Evolutionary conservation across 1,140 invertebrate genomes (phyloP).

Genomic region (Oedothorax gibbosus): DNA sequence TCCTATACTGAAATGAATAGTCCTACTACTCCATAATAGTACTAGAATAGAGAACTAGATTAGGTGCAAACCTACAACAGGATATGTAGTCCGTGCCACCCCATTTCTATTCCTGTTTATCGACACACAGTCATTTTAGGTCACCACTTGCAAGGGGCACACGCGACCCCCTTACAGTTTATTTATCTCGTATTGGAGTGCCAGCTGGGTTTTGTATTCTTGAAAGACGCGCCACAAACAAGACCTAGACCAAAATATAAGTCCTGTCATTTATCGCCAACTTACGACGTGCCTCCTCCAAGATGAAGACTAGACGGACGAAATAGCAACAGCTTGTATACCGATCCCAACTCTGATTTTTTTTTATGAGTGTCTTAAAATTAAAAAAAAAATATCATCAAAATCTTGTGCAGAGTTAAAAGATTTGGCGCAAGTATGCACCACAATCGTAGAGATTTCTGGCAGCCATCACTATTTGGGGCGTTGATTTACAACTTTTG

Average conservation of each 20-base stretch:
- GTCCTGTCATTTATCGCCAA: not conserved
- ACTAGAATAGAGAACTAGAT: too few relatives aligned
- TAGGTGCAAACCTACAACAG: not conserved
- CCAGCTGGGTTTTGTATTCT: slow-evolving; percentile 28
- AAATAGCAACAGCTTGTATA: too few relatives aligned
- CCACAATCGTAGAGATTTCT: too few relatives aligned
- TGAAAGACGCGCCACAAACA: not conserved
- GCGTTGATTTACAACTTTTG: too few relatives aligned
- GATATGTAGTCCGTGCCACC: not conserved
- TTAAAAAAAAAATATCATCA: too few relatives aligned
- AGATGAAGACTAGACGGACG: not conserved
- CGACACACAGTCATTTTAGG: slow-evolving; percentile 11
- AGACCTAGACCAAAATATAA: slow-evolving; percentile 8
- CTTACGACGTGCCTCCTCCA: not conserved
- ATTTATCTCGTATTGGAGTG: slow-evolving; percentile 38
- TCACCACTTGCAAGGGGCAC: slow-evolving; percentile 30
- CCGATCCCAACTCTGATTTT: too few relatives aligned
- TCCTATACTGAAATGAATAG: too few relatives aligned
- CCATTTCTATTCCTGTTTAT: slow-evolving; percentile 28
- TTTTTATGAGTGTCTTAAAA: too few relatives aligned
- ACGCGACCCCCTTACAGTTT: slow-evolving; percentile 27
- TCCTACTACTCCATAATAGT: too few relatives aligned
- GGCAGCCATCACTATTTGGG: too few relatives aligned
- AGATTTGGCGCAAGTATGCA: too few relatives aligned
- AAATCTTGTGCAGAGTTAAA: too few relatives aligned